A percentile compares a stretch with the other conserved stretches of the same genome.
These are phyloP conservation scores for Drosophila ustulata DNA, from an alignment of 2,888 invertebrate genomes.

Conservation along the genomic window DNA sequence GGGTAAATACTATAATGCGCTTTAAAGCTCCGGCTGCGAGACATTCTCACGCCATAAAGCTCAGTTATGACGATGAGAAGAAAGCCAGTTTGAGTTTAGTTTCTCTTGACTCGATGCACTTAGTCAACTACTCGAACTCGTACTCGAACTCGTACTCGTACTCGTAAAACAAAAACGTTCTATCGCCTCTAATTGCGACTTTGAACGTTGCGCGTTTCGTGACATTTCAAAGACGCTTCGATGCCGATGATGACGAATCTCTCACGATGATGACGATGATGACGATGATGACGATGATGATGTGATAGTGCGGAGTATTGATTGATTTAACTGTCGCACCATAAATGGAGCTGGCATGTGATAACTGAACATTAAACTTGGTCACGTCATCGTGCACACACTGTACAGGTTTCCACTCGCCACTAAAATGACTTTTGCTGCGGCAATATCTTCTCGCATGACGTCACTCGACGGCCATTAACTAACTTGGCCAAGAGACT, in stretches of 20 bases:
- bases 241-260: not conserved
- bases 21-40: not conserved
- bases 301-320: conserved; percentile 38
- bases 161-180: conserved; percentile 27
- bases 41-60: not conserved
- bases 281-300: conserved; percentile 16
- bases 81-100: not conserved
- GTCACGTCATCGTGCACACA: conserved; percentile 43
- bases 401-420: conserved; percentile 23
- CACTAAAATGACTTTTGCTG: conserved; percentile 13
- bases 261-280: conserved; percentile 13
- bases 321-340: conserved; percentile 58
- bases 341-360: conserved; percentile 49
- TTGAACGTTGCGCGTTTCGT: conserved; percentile 38
- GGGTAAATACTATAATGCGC: not conserved
- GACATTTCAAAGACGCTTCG: conserved; percentile 42
- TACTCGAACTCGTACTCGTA: not conserved
- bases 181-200: conserved; percentile 44
- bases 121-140: not conserved
- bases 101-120: conserved; percentile 3
- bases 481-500: conserved; percentile 21
- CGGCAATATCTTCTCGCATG: conserved; percentile 24
- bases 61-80: too few relatives aligned
- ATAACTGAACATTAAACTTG: conserved; percentile 31
- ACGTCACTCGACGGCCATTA: conserved; percentile 36